Evolutionary conservation across 2,797 vertebrate genomes (phyloP).

Genomic region (Spondyliosoma cantharus): DNA sequence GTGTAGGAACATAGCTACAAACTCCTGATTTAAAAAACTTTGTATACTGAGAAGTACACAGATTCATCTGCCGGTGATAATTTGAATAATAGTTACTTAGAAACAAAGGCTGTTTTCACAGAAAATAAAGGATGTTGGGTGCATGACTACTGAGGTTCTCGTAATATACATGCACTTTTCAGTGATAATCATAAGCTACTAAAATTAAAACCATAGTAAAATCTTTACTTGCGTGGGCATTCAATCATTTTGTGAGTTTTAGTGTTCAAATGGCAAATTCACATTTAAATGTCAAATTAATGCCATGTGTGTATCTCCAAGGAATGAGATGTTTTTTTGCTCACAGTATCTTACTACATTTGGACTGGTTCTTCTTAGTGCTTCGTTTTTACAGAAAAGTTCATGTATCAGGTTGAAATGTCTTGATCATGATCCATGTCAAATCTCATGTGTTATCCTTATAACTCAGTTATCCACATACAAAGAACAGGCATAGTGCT

Average conservation of each 20-base stretch:
- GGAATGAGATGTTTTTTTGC: not conserved
- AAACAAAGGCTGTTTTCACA: not conserved
- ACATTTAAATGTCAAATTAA: not conserved
- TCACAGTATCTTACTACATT: not conserved
- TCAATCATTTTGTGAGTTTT: not conserved
- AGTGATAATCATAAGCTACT: not conserved
- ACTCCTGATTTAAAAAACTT: no score
- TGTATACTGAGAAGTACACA: no score
- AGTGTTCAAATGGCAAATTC: not conserved
- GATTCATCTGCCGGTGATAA: no score
- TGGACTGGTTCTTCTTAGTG: not conserved
- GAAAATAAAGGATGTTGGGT: not conserved
- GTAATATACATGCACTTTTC: not conserved
- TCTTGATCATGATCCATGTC: not conserved
- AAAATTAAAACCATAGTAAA: not conserved
- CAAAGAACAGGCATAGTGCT: not conserved
- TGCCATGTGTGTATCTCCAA: not conserved
- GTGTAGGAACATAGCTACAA: no score
- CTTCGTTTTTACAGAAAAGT: not conserved
- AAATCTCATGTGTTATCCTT: not conserved
- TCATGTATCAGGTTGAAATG: not conserved
- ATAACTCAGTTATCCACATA: not conserved
- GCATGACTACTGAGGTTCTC: not conserved
- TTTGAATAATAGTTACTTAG: no score
- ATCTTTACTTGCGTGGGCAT: not conserved